Percentiles rank a stretch among this genome's conserved stretches.
Evolutionary conservation across 2,888 invertebrate species (phyloP).

Genomic region (Sylvicola cinctus): DNA sequence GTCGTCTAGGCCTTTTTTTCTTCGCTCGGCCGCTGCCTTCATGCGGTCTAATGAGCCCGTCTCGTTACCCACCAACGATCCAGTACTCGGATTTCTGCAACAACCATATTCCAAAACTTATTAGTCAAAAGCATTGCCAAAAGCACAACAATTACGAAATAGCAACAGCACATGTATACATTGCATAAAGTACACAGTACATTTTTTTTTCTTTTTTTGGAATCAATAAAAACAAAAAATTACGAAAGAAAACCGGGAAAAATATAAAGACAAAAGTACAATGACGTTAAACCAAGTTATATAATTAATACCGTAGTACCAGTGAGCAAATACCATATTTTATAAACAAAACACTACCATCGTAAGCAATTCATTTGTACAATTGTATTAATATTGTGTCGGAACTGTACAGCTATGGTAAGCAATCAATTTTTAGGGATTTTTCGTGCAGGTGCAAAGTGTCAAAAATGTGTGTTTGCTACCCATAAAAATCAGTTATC

Average conservation of each 20-base stretch:
- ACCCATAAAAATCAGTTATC: too few species aligned
- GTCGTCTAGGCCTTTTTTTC: constrained; percentile 39
- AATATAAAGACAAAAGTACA: neutral
- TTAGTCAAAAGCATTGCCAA: neutral
- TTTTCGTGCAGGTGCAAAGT: too few species aligned
- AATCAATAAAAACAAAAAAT: neutral
- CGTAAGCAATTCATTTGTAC: too few species aligned
- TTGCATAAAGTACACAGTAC: neutral
- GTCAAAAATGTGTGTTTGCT: too few species aligned
- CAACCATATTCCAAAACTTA: constrained; percentile 8
- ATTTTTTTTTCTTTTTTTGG: neutral
- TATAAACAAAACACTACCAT: too few species aligned
- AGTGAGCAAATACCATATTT: too few species aligned
- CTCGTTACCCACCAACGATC: constrained; percentile 58
- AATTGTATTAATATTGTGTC: too few species aligned
- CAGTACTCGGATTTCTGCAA: constrained; percentile 61
- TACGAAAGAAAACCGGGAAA: neutral
- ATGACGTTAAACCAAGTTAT: neutral
- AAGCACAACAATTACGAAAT: constrained; percentile 1
- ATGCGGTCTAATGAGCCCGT: constrained; percentile 71
- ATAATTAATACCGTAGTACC: too few species aligned
- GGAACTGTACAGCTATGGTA: too few species aligned
- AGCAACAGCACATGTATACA: neutral
- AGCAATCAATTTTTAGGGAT: too few species aligned
- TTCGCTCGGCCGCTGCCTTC: constrained; percentile 50